Percentiles rank a stretch among this genome's conserved stretches.
Conservation (phyloP, 2,888 invertebrate genomes). For the Acanthosepion pharaonis region DNA sequence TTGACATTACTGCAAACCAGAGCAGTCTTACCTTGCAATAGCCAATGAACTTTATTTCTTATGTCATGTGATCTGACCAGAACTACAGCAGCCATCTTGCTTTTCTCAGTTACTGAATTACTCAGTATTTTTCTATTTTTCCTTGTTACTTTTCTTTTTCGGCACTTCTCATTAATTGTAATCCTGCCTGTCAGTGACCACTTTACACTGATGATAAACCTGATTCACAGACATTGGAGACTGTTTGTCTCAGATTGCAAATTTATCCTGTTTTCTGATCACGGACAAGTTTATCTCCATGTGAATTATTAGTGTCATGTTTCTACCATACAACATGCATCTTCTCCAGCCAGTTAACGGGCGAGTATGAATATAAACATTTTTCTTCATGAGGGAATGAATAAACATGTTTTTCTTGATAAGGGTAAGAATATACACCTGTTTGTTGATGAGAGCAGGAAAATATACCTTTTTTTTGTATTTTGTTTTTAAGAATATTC, state of each 20-base stretch:
- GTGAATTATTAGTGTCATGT: slow-evolving; percentile 20
- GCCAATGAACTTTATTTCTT: background rate
- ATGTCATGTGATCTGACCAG: background rate
- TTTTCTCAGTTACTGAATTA: background rate
- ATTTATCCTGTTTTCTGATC: background rate
- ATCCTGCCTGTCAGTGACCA: slow-evolving; percentile 2
- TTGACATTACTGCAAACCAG: background rate
- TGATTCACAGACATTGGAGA: background rate
- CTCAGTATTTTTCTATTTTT: background rate
- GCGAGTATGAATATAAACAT: background rate
- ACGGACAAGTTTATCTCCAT: background rate
- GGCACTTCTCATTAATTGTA: background rate
- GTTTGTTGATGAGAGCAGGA: too few relatives aligned
- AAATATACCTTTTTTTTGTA: too few relatives aligned
- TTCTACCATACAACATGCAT: background rate
- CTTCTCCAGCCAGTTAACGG: background rate
- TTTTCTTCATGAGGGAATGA: background rate
- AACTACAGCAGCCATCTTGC: background rate
- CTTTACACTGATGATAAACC: background rate
- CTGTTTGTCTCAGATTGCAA: background rate
- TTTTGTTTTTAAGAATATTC: too few relatives aligned
- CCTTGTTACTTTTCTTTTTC: background rate
- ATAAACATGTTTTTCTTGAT: background rate
- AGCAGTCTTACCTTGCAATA: background rate
- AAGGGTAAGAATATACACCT: background rate